Evolutionary conservation across 2,888 invertebrate genomes (phyloP).

Genomic region (Cybosia mesomella): DNA sequence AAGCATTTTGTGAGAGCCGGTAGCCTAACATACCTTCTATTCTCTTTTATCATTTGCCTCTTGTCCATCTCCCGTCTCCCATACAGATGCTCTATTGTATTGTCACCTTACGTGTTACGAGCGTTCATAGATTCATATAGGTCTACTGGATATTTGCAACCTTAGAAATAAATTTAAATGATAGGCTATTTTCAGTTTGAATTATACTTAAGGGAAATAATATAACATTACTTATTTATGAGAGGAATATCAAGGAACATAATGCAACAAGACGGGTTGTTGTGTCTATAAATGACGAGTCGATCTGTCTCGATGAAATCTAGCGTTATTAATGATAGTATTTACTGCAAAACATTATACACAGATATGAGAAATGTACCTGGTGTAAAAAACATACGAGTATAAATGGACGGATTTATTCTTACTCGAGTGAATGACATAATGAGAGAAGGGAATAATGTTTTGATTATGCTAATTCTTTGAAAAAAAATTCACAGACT

Average conservation of each 20-base stretch:
- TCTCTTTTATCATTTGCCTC: too few species aligned
- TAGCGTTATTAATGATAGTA: constrained; percentile 10
- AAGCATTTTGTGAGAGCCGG: too few species aligned
- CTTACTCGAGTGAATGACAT: neutral
- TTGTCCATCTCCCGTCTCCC: too few species aligned
- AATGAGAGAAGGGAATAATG: neutral
- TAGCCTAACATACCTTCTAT: too few species aligned
- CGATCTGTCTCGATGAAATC: constrained; percentile 16
- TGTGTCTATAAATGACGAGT: constrained; percentile 13
- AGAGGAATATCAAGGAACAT: neutral
- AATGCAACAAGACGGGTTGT: constrained; percentile 1
- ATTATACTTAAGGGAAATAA: neutral
- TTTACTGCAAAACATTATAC: constrained; percentile 7
- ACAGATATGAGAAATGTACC: constrained; percentile 5
- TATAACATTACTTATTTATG: constrained; percentile 9
- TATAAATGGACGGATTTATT: neutral
- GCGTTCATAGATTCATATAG: too few species aligned
- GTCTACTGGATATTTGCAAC: neutral
- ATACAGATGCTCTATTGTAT: too few species aligned
- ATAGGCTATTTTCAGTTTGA: constrained; percentile 2
- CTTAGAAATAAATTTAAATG: neutral
- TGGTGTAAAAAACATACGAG: neutral
- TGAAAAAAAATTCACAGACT: too few species aligned
- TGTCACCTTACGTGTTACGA: too few species aligned
- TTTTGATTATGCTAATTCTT: neutral